Conservation (phyloP, 2,888 invertebrate genomes). For the Merodon equestris region DNA sequence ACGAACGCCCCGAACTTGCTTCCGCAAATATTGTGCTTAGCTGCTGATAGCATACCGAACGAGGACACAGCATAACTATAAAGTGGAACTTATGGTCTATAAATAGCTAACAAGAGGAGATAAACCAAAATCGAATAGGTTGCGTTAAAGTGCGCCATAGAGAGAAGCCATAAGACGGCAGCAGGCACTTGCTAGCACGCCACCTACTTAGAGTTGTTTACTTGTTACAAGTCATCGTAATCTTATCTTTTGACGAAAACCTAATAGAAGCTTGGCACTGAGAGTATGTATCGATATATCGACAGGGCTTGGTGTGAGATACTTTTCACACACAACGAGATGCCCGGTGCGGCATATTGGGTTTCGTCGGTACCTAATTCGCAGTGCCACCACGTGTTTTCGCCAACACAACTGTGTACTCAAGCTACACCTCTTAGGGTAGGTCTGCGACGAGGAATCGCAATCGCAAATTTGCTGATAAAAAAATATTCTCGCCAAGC, state of each 20-base stretch:
- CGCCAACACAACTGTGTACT: neutral
- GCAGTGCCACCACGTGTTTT: slow-evolving; percentile 10
- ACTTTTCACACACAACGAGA: no score
- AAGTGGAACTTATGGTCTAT: no score
- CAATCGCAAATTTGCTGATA: neutral
- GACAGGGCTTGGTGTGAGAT: neutral
- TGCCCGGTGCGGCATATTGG: neutral
- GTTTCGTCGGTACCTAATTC: slow-evolving; percentile 8
- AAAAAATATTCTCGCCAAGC: neutral
- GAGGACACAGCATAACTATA: no score
- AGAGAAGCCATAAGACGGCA: slow-evolving; percentile 36
- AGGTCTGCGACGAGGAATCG: slow-evolving; percentile 11
- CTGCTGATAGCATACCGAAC: no score
- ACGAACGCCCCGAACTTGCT: no score
- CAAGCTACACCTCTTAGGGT: slow-evolving; percentile 11
- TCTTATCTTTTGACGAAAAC: slow-evolving; percentile 27
- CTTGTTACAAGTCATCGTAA: neutral
- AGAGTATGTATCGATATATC: no score
- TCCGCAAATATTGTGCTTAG: no score
- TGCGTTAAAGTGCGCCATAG: neutral
- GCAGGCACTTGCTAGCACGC: neutral
- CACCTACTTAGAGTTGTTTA: slow-evolving; percentile 30
- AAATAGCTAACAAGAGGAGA: neutral
- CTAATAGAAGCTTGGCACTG: slow-evolving; percentile 6
- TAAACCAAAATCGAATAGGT: no score